phyloP scores from a whole-genome alignment of 2,797 vertebrate species.

The Onychomys torridus region DNA sequence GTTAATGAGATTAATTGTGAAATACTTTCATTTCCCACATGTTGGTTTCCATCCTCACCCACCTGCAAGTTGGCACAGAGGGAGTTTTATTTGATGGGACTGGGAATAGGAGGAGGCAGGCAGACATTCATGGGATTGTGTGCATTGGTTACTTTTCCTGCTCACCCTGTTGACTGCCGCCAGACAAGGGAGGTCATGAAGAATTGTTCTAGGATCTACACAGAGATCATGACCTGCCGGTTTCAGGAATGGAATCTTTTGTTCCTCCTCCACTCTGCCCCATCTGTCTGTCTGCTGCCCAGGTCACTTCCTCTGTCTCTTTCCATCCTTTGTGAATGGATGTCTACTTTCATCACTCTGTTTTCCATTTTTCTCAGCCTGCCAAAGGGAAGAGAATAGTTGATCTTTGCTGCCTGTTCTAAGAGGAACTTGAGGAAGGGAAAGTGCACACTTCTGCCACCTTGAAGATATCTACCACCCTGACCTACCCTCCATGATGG shows the following conservation, averaged over 20 bases:
- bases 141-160: background rate
- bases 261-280: background rate
- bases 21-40: background rate
- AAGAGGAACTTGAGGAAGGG: background rate
- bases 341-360: background rate
- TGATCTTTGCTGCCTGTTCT: background rate
- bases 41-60: background rate
- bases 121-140: background rate
- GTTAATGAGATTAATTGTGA: background rate
- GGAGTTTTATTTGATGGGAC: background rate
- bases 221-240: background rate
- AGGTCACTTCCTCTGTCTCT: background rate
- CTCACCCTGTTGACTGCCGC: background rate
- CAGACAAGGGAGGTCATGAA: background rate
- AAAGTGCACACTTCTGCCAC: background rate
- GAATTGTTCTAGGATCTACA: background rate
- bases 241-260: background rate
- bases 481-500: background rate
- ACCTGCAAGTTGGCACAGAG: background rate
- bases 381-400: background rate
- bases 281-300: background rate
- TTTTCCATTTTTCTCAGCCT: background rate
- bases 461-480: background rate
- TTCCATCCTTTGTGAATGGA: background rate
- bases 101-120: background rate